phyloP scores from a whole-genome alignment of 2,888 invertebrate species.

The Agrilus cyanescens region DNA sequence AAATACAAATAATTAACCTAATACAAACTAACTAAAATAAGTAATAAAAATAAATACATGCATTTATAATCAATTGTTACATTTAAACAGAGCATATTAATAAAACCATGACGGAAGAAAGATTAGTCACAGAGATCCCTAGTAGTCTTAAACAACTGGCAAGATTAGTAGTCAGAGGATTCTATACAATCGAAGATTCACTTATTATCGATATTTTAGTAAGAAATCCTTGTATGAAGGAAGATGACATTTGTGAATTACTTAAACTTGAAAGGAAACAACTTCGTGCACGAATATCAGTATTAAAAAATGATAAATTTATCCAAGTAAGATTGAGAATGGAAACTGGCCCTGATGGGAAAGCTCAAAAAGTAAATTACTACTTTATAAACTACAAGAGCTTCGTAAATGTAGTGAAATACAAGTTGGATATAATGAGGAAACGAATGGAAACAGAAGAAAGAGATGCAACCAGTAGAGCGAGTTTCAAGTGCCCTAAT shows the following conservation, averaged over 20 bases:
- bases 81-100: slow-evolving; percentile 2
- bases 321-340: slow-evolving; percentile 84
- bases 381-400: slow-evolving; percentile 96
- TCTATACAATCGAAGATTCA: slow-evolving; percentile 88
- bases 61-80: neutral
- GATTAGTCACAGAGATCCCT: slow-evolving; percentile 82
- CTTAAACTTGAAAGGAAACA: slow-evolving; percentile 90
- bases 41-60: slow-evolving; percentile 1
- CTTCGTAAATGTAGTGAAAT: slow-evolving; percentile 95
- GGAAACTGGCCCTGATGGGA: slow-evolving; percentile 91
- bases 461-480: slow-evolving; percentile 85
- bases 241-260: slow-evolving; percentile 81
- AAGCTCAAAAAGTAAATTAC: slow-evolving; percentile 91
- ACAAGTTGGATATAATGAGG: slow-evolving; percentile 91
- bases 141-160: slow-evolving; percentile 87
- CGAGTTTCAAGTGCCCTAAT: slow-evolving; percentile 86
- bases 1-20: too few relatives aligned
- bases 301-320: slow-evolving; percentile 84
- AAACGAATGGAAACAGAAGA: slow-evolving; percentile 93
- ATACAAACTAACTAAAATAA: neutral
- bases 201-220: slow-evolving; percentile 93
- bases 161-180: slow-evolving; percentile 81
- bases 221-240: slow-evolving; percentile 89
- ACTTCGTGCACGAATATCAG: slow-evolving; percentile 75
- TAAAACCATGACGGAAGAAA: slow-evolving; percentile 53